Evolutionary conservation across 1,140 invertebrate species (phyloP).

Genomic region (Pogonus chalceus): DNA sequence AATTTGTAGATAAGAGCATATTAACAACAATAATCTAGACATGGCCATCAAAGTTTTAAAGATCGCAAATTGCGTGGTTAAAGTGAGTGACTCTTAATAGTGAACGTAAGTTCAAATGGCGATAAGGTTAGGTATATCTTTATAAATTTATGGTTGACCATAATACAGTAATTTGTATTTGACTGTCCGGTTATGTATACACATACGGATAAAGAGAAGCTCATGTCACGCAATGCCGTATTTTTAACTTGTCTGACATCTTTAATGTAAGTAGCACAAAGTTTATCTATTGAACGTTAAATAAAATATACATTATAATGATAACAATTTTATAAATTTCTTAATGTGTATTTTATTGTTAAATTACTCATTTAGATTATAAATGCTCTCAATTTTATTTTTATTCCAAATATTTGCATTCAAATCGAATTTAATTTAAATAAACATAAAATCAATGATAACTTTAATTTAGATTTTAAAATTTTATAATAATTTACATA

Average conservation of each 20-base stretch:
- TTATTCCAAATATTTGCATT: too few species aligned
- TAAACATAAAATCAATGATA: too few species aligned
- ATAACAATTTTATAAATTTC: too few species aligned
- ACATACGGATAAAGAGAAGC: background rate
- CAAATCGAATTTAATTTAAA: too few species aligned
- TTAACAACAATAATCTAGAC: conserved; percentile 3
- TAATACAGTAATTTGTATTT: conserved; percentile 1
- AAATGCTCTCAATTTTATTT: too few species aligned
- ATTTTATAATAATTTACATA: too few species aligned
- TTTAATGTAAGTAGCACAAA: background rate
- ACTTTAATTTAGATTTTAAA: too few species aligned
- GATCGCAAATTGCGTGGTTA: background rate
- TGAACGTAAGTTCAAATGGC: background rate
- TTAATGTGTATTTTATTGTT: too few species aligned
- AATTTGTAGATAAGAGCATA: background rate
- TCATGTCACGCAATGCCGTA: background rate
- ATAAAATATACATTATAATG: background rate
- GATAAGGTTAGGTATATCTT: conserved; percentile 2
- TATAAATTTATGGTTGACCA: background rate
- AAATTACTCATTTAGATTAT: too few species aligned
- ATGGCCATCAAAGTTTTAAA: background rate
- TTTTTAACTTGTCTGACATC: background rate
- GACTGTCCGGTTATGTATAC: background rate
- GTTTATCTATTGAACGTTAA: background rate
- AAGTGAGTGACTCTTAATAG: too few species aligned